phyloP scores from a whole-genome alignment of 2,113 vertebrate species.

The Geothlypis trichas region DNA sequence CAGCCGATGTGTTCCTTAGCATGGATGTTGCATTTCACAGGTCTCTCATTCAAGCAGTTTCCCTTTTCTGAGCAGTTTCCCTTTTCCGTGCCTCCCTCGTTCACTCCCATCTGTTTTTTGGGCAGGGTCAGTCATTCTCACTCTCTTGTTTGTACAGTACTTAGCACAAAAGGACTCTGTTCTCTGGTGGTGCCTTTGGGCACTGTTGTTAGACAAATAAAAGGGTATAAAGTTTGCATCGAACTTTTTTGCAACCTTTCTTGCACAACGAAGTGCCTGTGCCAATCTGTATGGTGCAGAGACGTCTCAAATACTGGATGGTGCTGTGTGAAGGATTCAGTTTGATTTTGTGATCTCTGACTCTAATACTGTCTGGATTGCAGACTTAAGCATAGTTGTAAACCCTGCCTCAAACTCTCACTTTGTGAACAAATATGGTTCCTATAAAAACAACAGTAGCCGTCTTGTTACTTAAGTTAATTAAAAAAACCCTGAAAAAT shows the following conservation, averaged over 20 bases:
- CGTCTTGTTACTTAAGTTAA: neutral
- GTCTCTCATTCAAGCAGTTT: neutral
- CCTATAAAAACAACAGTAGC: neutral
- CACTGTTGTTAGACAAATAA: conserved; percentile 50
- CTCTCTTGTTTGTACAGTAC: conserved; percentile 37
- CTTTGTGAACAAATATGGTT: neutral
- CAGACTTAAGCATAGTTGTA: neutral
- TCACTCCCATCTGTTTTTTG: conserved; percentile 40
- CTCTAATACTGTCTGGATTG: neutral
- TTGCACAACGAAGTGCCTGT: conserved; percentile 6
- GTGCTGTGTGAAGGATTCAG: neutral
- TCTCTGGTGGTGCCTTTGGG: conserved; percentile 57
- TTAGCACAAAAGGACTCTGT: conserved; percentile 62
- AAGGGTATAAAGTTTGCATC: conserved; percentile 57
- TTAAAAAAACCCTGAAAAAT: neutral
- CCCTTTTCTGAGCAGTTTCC: neutral
- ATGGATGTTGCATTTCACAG: neutral
- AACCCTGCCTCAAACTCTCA: neutral
- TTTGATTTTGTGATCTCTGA: neutral
- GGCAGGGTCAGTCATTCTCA: conserved; percentile 54
- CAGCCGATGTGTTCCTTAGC: neutral
- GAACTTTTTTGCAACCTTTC: conserved; percentile 41
- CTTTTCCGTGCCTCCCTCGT: conserved; percentile 17
- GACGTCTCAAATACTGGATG: neutral
- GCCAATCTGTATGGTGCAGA: neutral